phyloP scores from a whole-genome alignment of 2,113 vertebrate species.

The Tetrao urogallus region DNA sequence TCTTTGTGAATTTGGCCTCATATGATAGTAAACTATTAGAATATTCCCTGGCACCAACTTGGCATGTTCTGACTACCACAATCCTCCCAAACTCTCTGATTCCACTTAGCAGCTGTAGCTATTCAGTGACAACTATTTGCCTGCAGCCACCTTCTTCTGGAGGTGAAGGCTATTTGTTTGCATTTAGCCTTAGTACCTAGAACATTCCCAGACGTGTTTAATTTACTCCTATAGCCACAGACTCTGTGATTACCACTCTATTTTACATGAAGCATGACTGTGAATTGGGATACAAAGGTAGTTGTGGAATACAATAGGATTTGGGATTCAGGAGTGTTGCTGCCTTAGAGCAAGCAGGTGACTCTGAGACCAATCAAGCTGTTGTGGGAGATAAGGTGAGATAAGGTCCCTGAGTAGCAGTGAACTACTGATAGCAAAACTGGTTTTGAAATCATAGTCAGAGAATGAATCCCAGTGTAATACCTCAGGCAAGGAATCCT shows the following conservation, averaged over 20 bases:
- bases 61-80: background rate
- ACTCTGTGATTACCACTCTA: background rate
- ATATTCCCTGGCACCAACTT: background rate
- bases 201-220: background rate
- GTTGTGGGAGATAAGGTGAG: background rate
- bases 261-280: background rate
- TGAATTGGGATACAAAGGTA: background rate
- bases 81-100: background rate
- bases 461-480: background rate
- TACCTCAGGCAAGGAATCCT: background rate
- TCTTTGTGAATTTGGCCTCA: background rate
- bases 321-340: background rate
- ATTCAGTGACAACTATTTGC: background rate
- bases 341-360: background rate
- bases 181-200: background rate
- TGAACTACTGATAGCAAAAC: background rate
- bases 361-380: background rate
- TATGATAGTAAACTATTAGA: background rate
- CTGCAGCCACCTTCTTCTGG: background rate
- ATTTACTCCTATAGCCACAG: background rate
- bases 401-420: background rate
- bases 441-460: background rate
- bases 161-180: background rate
- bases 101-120: background rate
- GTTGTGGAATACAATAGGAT: background rate